A percentile compares a stretch with the other conserved stretches of the same genome.
phyloP scores from a whole-genome alignment of 2,888 invertebrate species.

The Pheosia gnoma region DNA sequence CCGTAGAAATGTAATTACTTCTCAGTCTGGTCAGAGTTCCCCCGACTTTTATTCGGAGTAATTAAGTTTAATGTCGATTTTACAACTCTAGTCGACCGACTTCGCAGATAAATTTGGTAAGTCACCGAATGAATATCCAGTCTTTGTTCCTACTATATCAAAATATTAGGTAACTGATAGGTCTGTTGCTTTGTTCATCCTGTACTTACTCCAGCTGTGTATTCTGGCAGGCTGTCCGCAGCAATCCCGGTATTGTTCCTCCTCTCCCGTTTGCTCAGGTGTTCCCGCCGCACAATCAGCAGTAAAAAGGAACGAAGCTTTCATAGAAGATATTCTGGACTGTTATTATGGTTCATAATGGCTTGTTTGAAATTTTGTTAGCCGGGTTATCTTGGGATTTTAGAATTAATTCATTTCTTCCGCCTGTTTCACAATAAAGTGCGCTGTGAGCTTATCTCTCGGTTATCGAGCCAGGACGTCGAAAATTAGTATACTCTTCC shows the following conservation, averaged over 20 bases:
- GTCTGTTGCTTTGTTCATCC: constrained; percentile 11
- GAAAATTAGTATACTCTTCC: constrained; percentile 13
- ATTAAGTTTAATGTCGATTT: constrained; percentile 76
- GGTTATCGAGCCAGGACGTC: constrained; percentile 19
- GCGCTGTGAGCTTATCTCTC: constrained; percentile 22
- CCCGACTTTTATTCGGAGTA: constrained; percentile 72
- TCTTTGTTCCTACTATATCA: not conserved
- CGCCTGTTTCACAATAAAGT: constrained; percentile 24
- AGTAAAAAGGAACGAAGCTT: constrained; percentile 73
- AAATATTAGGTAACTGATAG: not conserved
- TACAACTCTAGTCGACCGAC: constrained; percentile 63
- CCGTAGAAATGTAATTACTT: constrained; percentile 80
- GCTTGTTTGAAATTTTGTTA: constrained; percentile 41
- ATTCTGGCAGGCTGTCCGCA: constrained; percentile 28
- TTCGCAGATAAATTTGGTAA: constrained; percentile 33
- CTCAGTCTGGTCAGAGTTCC: constrained; percentile 72
- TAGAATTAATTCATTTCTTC: constrained; percentile 25
- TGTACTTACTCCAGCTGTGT: constrained; percentile 17
- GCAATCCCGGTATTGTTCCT: constrained; percentile 48
- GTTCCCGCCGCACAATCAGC: constrained; percentile 73
- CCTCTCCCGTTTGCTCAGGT: constrained; percentile 61
- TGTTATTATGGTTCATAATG: constrained; percentile 53
- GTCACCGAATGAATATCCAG: not conserved
- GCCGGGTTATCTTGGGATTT: constrained; percentile 26
- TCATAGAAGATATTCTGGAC: constrained; percentile 54